Evolutionary conservation across 2,888 invertebrate species (phyloP).

Genomic region (Rhorus exstirpatorius): DNA sequence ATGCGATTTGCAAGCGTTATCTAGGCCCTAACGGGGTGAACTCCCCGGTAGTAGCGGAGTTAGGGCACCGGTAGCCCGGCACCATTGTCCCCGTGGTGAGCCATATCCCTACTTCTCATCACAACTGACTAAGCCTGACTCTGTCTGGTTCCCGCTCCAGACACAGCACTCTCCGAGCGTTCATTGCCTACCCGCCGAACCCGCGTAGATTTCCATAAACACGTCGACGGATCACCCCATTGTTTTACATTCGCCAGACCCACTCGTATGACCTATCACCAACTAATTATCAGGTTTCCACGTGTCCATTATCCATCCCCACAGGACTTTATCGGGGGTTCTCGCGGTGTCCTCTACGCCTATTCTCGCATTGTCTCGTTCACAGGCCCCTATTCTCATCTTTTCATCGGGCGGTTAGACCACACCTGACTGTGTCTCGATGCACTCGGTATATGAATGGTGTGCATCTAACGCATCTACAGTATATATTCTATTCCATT

Average conservation of each 20-base stretch:
- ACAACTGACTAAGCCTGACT: not conserved
- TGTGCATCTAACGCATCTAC: not conserved
- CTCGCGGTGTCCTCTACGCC: slow-evolving; percentile 14
- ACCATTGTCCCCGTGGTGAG: slow-evolving; percentile 40
- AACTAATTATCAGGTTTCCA: slow-evolving; percentile 65
- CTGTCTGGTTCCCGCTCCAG: slow-evolving; percentile 14
- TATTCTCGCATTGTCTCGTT: too few species aligned
- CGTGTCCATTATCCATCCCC: slow-evolving; percentile 56
- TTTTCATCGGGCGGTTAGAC: not conserved
- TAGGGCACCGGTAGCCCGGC: slow-evolving; percentile 28
- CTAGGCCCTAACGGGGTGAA: slow-evolving; percentile 78
- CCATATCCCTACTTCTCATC: slow-evolving; percentile 9
- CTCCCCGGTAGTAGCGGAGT: slow-evolving; percentile 35
- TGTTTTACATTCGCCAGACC: slow-evolving; percentile 77
- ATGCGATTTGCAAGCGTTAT: slow-evolving; percentile 86
- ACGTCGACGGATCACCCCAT: slow-evolving; percentile 76
- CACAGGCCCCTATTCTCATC: too few species aligned
- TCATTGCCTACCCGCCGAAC: slow-evolving; percentile 67
- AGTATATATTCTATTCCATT: slow-evolving; percentile 5
- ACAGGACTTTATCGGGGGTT: slow-evolving; percentile 41
- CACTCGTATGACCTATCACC: slow-evolving; percentile 56
- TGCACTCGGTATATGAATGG: not conserved
- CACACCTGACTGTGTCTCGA: slow-evolving; percentile 7
- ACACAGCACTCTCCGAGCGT: slow-evolving; percentile 22
- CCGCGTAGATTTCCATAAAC: slow-evolving; percentile 83